Percentiles rank a stretch among this genome's conserved stretches.
Conservation (phyloP, 2,113 vertebrate genomes). For the Hypanus sabinus region DNA sequence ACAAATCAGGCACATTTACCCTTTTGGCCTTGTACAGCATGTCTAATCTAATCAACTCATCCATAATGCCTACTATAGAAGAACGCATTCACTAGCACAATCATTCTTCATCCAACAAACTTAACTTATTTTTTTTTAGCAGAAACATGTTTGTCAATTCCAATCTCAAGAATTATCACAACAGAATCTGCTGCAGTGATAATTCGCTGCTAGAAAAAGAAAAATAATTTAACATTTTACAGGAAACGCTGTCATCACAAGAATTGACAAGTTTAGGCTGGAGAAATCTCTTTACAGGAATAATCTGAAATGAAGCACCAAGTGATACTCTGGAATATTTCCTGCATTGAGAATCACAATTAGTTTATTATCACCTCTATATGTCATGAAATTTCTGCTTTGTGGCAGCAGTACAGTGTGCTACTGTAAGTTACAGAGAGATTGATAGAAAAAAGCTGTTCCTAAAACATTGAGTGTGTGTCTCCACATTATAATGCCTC, state of each 20-base stretch:
- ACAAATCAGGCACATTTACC: neutral
- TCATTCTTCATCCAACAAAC: neutral
- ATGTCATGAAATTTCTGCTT: too few relatives aligned
- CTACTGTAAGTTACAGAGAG: too few relatives aligned
- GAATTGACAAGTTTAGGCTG: neutral
- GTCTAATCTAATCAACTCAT: too few relatives aligned
- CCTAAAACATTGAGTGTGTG: too few relatives aligned
- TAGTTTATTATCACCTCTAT: too few relatives aligned
- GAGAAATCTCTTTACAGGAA: neutral
- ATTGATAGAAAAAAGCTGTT: too few relatives aligned
- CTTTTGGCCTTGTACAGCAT: neutral
- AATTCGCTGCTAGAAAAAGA: neutral
- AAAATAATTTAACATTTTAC: neutral
- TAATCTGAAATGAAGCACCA: neutral
- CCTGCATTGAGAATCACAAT: too few relatives aligned
- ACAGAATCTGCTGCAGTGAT: neutral
- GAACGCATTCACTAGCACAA: neutral
- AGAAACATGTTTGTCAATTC: neutral
- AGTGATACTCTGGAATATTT: too few relatives aligned
- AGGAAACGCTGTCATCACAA: neutral
- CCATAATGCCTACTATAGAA: neutral
- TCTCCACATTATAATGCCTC: too few relatives aligned
- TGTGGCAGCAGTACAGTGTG: too few relatives aligned
- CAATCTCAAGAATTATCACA: neutral
- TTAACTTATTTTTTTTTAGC: neutral